Evolutionary conservation across 2,888 invertebrate genomes (phyloP), one percentile per base, ranked within the genome.

Genomic region (Siphonodentalium dalli): DNA sequence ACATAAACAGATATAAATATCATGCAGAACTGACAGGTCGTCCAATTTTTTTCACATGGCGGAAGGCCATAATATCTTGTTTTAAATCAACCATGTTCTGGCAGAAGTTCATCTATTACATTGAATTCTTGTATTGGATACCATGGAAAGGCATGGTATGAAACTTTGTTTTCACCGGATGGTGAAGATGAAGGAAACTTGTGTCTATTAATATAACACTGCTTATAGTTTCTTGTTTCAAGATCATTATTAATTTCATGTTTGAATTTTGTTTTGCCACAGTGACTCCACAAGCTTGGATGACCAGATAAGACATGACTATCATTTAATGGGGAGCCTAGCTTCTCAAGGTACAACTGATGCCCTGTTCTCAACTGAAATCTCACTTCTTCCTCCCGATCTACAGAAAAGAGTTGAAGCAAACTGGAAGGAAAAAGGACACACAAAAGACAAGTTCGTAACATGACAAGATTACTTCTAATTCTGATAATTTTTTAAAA

Each of bases 381-480:
- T 70, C 8, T 65, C 63, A 29, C 65, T 74, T 11, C 58, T 76
- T 18, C 75, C 73, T 2, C 71, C 72, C 24, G 75, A 76, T 50
- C 54, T 76, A 20, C 58, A 61, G 43, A 68, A 68, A 47, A 60
- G 65, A 49, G 52, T 72, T 7, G 69, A 73, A 26, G 50, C 59
- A 27, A 35, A 45, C 26, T 66, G 67, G 63, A 44, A 48, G 15
- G 52, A 67, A 27, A 61, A 63, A 29, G 72, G 72, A 18, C 48
- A 52, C 23, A 27, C 52, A 15, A 57, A 49, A 51, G 66, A 68
- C 33, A 65, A 54, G 67, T 65, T 46, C 41, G 54, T 40, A 34
- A 27, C 7, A 9, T 15, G 5, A 18, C 11, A 20, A 15, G n/a
- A n/a, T n/a, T n/a, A n/a, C n/a, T n/a, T n/a, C n/a, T n/a, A n/a